A percentile compares a stretch with the other conserved stretches of the same genome.
Evolutionary conservation across 2,113 vertebrate genomes (phyloP).

Genomic region (Columbina picui): DNA sequence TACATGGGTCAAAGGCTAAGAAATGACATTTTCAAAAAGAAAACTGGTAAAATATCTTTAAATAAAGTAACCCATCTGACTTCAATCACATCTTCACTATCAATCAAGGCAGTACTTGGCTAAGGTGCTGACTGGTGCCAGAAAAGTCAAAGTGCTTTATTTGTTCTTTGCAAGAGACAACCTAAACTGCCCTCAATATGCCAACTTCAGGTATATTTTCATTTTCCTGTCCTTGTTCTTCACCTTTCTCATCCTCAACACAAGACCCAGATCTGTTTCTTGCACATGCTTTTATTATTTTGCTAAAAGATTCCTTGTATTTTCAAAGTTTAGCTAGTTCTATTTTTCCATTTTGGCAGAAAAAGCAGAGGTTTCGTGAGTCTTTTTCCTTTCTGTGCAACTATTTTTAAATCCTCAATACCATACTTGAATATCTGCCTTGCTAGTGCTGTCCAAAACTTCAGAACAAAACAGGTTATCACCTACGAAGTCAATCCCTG

Average conservation of each 20-base stretch:
- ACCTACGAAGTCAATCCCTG: neutral
- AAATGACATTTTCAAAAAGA: neutral
- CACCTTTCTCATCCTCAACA: neutral
- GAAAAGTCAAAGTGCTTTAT: neutral
- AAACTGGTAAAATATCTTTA: neutral
- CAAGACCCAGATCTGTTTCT: neutral
- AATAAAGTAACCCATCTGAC: neutral
- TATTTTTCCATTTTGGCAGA: neutral
- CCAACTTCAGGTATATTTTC: neutral
- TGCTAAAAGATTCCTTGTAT: neutral
- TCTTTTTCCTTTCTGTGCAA: neutral
- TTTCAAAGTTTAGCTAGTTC: neutral
- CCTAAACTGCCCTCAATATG: neutral
- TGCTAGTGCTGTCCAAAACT: neutral
- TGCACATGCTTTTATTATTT: neutral
- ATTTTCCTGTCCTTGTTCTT: neutral
- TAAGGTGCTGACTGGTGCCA: neutral
- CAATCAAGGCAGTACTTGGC: neutral
- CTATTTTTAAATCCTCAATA: neutral
- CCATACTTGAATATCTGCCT: neutral
- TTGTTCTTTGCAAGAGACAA: neutral
- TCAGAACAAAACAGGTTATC: neutral
- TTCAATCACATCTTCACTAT: rapidly evolving
- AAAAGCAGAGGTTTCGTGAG: neutral
- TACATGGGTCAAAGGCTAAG: neutral